These are phyloP conservation scores for Diaphora mendica DNA, from an alignment of 2,888 invertebrate genomes.

Conservation along the genomic window DNA sequence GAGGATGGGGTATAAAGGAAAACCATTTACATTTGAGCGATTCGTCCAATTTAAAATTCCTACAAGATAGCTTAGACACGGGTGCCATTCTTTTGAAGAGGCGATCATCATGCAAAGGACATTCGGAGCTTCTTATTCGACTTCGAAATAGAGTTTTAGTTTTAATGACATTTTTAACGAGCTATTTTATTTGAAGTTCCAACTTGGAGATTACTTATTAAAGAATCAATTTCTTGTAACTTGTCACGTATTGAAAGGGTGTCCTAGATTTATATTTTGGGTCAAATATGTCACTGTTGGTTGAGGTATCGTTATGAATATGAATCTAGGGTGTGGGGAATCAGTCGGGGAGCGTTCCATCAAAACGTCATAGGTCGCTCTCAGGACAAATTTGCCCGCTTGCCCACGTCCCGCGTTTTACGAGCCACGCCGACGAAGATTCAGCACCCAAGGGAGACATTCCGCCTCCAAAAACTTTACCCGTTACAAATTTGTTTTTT, in stretches of 20 bases:
- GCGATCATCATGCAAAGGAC: slow-evolving; percentile 79
- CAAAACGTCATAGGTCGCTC: slow-evolving; percentile 86
- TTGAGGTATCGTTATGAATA: slow-evolving; percentile 82
- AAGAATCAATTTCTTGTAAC: slow-evolving; percentile 57
- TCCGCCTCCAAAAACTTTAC: slow-evolving; percentile 87
- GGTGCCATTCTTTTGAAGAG: slow-evolving; percentile 86
- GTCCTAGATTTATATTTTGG: slow-evolving; percentile 64
- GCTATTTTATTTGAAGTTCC: slow-evolving; percentile 48
- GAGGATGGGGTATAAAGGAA: slow-evolving; percentile 87
- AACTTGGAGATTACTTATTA: slow-evolving; percentile 52
- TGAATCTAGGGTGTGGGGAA: slow-evolving; percentile 82
- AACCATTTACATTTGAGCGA: slow-evolving; percentile 88
- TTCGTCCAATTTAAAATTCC: slow-evolving; percentile 88
- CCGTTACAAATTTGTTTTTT: slow-evolving; percentile 87
- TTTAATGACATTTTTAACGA: slow-evolving; percentile 64
- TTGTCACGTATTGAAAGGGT: slow-evolving; percentile 59
- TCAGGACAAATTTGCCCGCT: slow-evolving; percentile 86
- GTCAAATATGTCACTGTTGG: slow-evolving; percentile 70
- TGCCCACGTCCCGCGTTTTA: slow-evolving; percentile 86
- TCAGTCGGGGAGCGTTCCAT: slow-evolving; percentile 84
- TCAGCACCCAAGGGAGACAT: slow-evolving; percentile 86
- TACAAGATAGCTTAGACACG: slow-evolving; percentile 86
- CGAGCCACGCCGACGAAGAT: slow-evolving; percentile 85
- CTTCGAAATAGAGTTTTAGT: slow-evolving; percentile 59
- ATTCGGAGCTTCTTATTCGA: slow-evolving; percentile 62